Base-by-base conservation (phyloP, 2,113 vertebrate species). In the Neogobius melanostomus region DNA sequence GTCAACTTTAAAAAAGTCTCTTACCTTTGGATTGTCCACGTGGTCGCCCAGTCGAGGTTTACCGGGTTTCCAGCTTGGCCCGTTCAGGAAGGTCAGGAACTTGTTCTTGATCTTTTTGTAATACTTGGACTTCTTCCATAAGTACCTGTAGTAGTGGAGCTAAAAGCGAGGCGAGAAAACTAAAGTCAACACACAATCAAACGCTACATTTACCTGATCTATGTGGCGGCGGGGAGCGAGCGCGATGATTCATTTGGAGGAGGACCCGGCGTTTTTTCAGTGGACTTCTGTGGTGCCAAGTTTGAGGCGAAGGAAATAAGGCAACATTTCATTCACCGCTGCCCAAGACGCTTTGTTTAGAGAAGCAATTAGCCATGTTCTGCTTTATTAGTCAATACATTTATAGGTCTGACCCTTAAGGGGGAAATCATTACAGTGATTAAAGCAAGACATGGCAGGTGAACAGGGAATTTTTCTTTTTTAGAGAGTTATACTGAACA, bases 41-140 rank as follows among this genome's bases (percentile, higher is more conserved):
- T 84, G 91, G 81, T 97, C 90, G 15, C 97, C 96, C 71, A 97
- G 92, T 72, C 95, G 93, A 80, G 91, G 84, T 92, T 96, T 95
- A 70, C 95, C 96, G 51, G 95, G 96, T 80, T 74, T 86, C 97
- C 97, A 98, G 71, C 96, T 94, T 10, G 96, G 96, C 53, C 97
- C 97, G 64, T 97, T 98, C 84, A 95, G 81, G 87, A 97, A 88
- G 66, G 96, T 91, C 69, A 91, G 95, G 76, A 97, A 64, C 83
- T 97, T 98, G 85, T 95, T 85, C 81, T 70, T 72, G 77, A 95
- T 83, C 63, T 90, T 93, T 78, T 93, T 88, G 79, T 90, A 95
- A 57, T 68, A 75, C 83, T 89, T 91, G 81, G 95, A 94, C 0
- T 43, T 92, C 11, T 64, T 91, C 94, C 94, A 96, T 76, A 98